Base-by-base conservation (phyloP, 2,797 vertebrate species). In the Schizothorax lantsangensis region DNA sequence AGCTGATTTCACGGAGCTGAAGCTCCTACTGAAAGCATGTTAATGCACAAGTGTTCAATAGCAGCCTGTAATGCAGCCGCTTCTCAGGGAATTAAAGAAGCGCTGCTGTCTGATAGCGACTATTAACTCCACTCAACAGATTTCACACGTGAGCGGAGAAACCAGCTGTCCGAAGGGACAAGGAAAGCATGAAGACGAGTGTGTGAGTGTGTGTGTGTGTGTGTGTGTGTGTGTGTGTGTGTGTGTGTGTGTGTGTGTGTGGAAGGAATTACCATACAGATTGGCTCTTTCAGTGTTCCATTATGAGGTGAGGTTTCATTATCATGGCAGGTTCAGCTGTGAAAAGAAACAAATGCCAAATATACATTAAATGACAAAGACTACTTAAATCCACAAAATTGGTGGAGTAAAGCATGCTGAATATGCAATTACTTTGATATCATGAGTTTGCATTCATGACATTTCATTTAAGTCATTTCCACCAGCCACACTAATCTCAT, bases 91-190 rank as follows among this genome's bases (percentile, higher is more conserved):
- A 90, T 88, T 88, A 87, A 75, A 85, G 90, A 45, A 90, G 81
- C 75, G 30, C 71, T 80, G 88, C 82, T 40, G 79, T 77, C 87
- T 88, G 88, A 92, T 90, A 90, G 88, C 21, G 83, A 86, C 90
- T 87, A 91, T 92, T 93, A 88, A 64, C 87, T 88, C 79, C 84
- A 90, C 91, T 95, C 83, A 84, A 86, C 88, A 73, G 73, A 80
- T 86, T 75, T 74, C 26, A 77, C 54, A 69, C 17, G 11, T 36
- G 36, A n/a, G 84, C 82, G 0, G 54, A 62, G 88, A 89, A 89
- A 43, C 26, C 7, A 12, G 52, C 54, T 49, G 21, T 83, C 21
- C 19, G 40, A 23, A 59, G 83, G 30, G 79, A 84, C 11, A 0
- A 62, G 15, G 54, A 49, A 43, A 75, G 71, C 57, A 23, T 43